These are phyloP conservation scores for Tamias sibiricus DNA, from an alignment of 2,113 vertebrate genomes.

Conservation along the genomic window DNA sequence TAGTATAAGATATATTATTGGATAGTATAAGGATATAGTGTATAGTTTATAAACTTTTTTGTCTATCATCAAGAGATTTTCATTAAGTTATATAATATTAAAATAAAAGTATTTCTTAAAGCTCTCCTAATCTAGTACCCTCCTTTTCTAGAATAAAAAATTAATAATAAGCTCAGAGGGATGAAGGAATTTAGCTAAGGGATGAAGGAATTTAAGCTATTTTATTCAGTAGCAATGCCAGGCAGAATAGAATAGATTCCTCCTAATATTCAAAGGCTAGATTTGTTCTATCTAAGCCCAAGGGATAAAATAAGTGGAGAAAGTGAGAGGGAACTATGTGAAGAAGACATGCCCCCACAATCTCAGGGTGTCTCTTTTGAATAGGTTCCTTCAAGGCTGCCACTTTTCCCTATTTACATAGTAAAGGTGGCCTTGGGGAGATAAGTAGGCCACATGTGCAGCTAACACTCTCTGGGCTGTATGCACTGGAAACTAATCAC, in stretches of 20 bases:
- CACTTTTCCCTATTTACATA: neutral
- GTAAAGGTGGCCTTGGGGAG: neutral
- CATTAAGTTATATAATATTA: conserved; percentile 5
- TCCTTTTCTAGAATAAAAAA: conserved; percentile 37
- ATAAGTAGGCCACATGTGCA: neutral
- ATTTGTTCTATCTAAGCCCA: neutral
- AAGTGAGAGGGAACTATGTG: neutral
- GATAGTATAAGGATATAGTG: neutral
- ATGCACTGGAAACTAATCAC: neutral
- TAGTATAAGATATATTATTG: neutral
- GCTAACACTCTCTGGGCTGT: neutral
- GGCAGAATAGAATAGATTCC: neutral
- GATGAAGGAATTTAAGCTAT: conserved; percentile 2
- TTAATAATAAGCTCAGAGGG: neutral
- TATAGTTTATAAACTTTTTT: neutral
- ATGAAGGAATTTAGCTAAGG: no score
- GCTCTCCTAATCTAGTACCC: neutral
- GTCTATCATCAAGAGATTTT: conserved; percentile 35
- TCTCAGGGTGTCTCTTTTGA: neutral
- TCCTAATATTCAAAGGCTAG: neutral
- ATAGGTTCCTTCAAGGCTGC: neutral
- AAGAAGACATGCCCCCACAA: neutral
- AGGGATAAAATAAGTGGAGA: neutral
- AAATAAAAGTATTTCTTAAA: conserved; percentile 26
- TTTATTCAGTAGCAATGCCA: neutral